A percentile compares a stretch with the other conserved stretches of the same genome.
Conservation (phyloP, 2,888 invertebrate genomes). For the Penaeus monodon region DNA sequence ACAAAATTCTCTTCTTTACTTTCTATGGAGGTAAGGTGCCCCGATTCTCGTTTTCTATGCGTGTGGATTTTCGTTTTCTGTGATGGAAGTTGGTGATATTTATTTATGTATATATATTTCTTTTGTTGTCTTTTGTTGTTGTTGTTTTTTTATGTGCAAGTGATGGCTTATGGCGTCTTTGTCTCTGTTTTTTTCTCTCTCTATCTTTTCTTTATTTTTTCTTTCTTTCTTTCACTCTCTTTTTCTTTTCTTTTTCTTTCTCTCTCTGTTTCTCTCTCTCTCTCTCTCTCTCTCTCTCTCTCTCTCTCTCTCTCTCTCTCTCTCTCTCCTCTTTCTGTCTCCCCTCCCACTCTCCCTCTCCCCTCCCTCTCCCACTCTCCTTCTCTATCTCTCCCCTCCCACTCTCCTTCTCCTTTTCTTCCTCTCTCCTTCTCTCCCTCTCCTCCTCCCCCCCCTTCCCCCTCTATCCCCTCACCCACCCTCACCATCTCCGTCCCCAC, state of each 20-base stretch:
- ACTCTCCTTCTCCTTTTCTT: not conserved
- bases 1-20: constrained; percentile 85
- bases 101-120: too few species aligned
- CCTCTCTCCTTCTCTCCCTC: not conserved
- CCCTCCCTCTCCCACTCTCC: not conserved
- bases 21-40: constrained; percentile 80
- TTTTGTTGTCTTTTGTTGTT: too few species aligned
- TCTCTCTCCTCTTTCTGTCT: constrained; percentile 10
- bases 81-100: too few species aligned
- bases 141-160: too few species aligned
- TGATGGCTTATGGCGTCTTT: not conserved
- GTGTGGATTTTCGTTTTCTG: too few species aligned
- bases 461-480: not conserved
- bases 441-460: not conserved
- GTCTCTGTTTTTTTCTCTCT: not conserved
- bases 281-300: not conserved
- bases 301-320: constrained; percentile 18
- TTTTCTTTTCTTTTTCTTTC: not conserved
- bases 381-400: not conserved
- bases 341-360: not conserved
- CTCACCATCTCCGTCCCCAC: constrained; percentile 48
- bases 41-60: too few species aligned
- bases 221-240: not conserved
- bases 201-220: not conserved
- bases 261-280: not conserved